Evolutionary conservation across 2,797 vertebrate species (phyloP).

Genomic region (Myotis findleyi): DNA sequence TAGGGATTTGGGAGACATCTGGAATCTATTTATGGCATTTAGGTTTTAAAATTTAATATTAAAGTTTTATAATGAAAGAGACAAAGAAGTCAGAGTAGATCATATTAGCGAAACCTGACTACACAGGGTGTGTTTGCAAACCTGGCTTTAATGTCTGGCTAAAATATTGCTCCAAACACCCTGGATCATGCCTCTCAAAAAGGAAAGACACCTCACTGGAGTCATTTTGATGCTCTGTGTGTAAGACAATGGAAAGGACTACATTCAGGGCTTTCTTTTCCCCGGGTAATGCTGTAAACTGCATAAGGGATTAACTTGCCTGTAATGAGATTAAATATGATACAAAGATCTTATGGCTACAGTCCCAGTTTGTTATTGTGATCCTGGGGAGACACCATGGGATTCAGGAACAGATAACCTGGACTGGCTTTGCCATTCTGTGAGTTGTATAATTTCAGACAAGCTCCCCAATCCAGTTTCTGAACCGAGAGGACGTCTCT

Average conservation of each 20-base stretch:
- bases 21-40: conserved; percentile 83
- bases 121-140: conserved; percentile 52
- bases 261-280: not conserved
- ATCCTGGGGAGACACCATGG: not conserved
- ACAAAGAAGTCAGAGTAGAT: conserved; percentile 60
- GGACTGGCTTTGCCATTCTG: not conserved
- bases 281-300: not conserved
- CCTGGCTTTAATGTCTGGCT: not conserved
- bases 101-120: conserved; percentile 47
- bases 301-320: not conserved
- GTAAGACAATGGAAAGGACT: not conserved
- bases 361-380: not conserved
- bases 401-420: not conserved
- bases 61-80: conserved; percentile 69
- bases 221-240: not conserved
- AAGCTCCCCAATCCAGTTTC: not conserved
- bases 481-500: not conserved
- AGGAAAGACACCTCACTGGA: not conserved
- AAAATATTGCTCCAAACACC: not conserved
- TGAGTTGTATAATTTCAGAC: not conserved
- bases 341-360: not conserved
- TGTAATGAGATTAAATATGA: not conserved
- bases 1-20: conserved; percentile 84
- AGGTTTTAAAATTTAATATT: conserved; percentile 79
- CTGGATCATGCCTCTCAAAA: not conserved